Conservation (phyloP, 2,113 vertebrate genomes). For the Tupaia tana region DNA sequence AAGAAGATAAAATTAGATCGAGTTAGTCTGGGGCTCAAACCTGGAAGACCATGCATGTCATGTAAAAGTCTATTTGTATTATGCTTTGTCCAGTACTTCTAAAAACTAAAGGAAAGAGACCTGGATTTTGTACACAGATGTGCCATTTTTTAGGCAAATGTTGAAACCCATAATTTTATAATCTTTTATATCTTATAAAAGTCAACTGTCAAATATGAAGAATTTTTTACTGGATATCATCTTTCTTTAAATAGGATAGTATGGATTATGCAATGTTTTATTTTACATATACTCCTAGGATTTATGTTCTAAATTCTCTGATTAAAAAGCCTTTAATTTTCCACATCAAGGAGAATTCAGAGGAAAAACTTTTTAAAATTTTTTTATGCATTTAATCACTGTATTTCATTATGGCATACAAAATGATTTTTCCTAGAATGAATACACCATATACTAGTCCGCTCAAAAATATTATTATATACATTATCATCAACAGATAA, state of each 20-base stretch:
- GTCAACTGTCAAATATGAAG: background rate
- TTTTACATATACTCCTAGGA: background rate
- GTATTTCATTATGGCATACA: too few relatives aligned
- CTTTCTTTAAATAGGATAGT: background rate
- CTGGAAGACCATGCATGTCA: fast-evolving
- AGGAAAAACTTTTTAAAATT: background rate
- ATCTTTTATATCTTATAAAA: constrained; percentile 13
- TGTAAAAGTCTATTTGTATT: background rate
- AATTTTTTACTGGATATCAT: background rate
- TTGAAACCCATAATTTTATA: background rate
- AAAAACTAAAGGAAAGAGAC: background rate
- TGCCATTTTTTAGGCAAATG: background rate
- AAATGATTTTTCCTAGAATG: too few relatives aligned
- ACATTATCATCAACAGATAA: too few relatives aligned
- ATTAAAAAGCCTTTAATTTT: constrained; percentile 9
- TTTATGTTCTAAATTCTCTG: background rate
- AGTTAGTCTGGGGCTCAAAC: background rate
- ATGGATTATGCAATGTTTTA: background rate
- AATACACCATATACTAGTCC: too few relatives aligned
- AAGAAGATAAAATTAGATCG: fast-evolving
- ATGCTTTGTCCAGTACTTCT: background rate
- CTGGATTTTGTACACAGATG: background rate
- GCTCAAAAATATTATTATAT: too few relatives aligned
- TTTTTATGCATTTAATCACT: too few relatives aligned
- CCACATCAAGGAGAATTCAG: background rate